Evolutionary conservation across 2,888 invertebrate genomes (phyloP).

Genomic region (Diadegma fenestrale): DNA sequence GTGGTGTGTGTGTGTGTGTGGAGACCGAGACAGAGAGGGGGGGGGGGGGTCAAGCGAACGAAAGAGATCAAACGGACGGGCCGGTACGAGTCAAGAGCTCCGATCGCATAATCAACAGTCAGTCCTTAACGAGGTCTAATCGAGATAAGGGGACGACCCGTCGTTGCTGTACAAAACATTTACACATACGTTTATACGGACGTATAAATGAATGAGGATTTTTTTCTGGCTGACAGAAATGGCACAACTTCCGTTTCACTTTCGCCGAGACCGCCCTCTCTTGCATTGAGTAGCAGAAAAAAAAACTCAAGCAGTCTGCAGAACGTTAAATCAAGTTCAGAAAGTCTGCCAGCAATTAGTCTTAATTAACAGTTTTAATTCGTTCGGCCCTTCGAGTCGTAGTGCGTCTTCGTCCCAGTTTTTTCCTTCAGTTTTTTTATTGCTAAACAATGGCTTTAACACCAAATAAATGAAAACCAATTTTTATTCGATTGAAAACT

Average conservation of each 20-base stretch:
- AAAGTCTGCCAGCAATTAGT: not conserved
- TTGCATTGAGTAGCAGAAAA: slow-evolving; percentile 15
- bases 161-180: slow-evolving; percentile 26
- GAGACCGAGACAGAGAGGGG: slow-evolving; percentile 23
- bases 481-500: too few relatives aligned
- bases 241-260: slow-evolving; percentile 61
- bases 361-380: not conserved
- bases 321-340: slow-evolving; percentile 7
- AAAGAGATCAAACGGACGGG: slow-evolving; percentile 59
- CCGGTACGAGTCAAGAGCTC: slow-evolving; percentile 56
- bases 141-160: slow-evolving; percentile 66
- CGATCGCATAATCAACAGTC: slow-evolving; percentile 54
- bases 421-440: too few relatives aligned
- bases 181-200: not conserved
- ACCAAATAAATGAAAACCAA: too few relatives aligned
- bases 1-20: not conserved
- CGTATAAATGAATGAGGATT: slow-evolving; percentile 16
- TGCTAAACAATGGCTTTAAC: too few relatives aligned
- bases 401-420: too few relatives aligned
- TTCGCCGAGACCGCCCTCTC: slow-evolving; percentile 43
- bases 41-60: slow-evolving; percentile 24
- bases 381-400: not conserved
- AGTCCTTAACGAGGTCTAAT: slow-evolving; percentile 66
- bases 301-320: not conserved
- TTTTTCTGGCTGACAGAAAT: slow-evolving; percentile 32